A percentile compares a stretch with the other conserved stretches of the same genome.
These are phyloP conservation scores for rat (Rattus norvegicus) DNA, from an alignment of 2,113 vertebrate genomes.

Conservation along the genomic window GRCr8 NC_086037.1:66311501-66312000, in stretches of 20 bases:
- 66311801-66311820: no score
- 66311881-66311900: no score
- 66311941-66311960: neutral
- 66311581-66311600: neutral
- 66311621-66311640: neutral
- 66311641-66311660: no score
- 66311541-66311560: accelerated
- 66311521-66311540: neutral
- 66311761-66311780: accelerated
- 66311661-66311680: neutral
- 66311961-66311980: neutral
- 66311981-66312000: neutral
- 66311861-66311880: no score
- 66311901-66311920: no score
- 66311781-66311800: accelerated
- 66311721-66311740: accelerated
- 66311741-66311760: neutral
- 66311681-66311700: accelerated
- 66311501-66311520: no score
- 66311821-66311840: accelerated
- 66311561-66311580: neutral
- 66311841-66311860: no score
- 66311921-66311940: no score
- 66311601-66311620: neutral
- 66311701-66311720: accelerated